Conservation (phyloP, 2,113 vertebrate species). For the Rostratula benghalensis region DNA sequence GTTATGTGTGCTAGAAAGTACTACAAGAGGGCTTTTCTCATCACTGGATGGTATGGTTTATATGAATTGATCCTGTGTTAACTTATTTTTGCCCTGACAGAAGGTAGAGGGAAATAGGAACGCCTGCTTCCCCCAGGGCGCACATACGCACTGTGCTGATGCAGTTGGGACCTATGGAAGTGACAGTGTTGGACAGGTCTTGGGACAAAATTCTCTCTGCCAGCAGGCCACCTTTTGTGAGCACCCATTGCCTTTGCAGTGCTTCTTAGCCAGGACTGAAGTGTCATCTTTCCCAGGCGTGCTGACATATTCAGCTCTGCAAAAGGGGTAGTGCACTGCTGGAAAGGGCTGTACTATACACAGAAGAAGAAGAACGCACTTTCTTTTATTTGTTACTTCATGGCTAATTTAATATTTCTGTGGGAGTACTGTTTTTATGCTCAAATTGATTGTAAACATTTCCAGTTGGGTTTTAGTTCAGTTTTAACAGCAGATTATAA, state of each 20-base stretch:
- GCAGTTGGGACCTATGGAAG: neutral
- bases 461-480: neutral
- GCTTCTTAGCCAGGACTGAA: neutral
- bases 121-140: neutral
- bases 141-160: fast-evolving
- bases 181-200: fast-evolving
- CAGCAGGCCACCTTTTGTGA: neutral
- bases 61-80: neutral
- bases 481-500: neutral
- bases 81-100: neutral
- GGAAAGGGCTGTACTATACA: neutral
- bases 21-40: neutral
- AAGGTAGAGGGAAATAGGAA: neutral
- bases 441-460: neutral
- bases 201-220: neutral
- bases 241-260: neutral
- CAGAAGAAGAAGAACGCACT: neutral
- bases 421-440: neutral
- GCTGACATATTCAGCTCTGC: neutral
- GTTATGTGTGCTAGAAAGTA: neutral
- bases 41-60: neutral
- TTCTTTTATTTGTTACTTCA: neutral
- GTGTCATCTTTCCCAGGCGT: neutral
- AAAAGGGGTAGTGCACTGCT: neutral
- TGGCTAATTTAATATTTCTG: neutral